Conservation (phyloP, 2,888 invertebrate genomes). For the Rhingia rostrata region DNA sequence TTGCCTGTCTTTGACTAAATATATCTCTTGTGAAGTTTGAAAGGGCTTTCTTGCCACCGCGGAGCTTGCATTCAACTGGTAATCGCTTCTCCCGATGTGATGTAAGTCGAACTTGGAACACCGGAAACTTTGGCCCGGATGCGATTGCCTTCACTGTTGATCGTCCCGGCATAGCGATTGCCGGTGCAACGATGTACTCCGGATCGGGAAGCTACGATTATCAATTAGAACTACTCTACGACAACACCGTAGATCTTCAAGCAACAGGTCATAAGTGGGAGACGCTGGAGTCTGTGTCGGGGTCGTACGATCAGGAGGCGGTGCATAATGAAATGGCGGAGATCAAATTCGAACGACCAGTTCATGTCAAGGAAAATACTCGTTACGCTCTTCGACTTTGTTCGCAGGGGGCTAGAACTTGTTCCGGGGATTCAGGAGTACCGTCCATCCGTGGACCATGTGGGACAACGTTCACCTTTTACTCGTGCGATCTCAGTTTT, state of each 20-base stretch:
- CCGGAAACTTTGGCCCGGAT: conserved; percentile 97
- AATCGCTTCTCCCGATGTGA: conserved; percentile 95
- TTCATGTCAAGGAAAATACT: conserved; percentile 93
- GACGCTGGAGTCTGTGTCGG: conserved; percentile 92
- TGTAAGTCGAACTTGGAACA: conserved; percentile 96
- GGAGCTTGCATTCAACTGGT: conserved; percentile 92
- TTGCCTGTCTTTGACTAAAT: background rate
- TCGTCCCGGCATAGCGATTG: conserved; percentile 92
- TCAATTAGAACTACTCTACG: conserved; percentile 94
- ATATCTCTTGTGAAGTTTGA: conserved; percentile 78
- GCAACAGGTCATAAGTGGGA: conserved; percentile 90
- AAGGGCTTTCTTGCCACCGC: conserved; percentile 84
- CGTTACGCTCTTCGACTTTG: conserved; percentile 95
- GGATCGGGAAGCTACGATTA: conserved; percentile 95
- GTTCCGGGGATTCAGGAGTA: conserved; percentile 96
- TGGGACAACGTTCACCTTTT: conserved; percentile 94
- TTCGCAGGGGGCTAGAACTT: conserved; percentile 95
- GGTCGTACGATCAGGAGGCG: conserved; percentile 92
- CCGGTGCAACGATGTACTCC: conserved; percentile 95
- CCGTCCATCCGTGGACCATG: conserved; percentile 95
- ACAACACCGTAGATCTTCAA: conserved; percentile 84
- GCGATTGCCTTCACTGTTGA: conserved; percentile 98
- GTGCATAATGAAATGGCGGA: conserved; percentile 94
- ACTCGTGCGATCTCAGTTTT: conserved; percentile 95
- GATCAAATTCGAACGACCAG: conserved; percentile 94